Evolutionary conservation across 2,888 invertebrate species (phyloP).

Genomic region (Isoperla grammatica): DNA sequence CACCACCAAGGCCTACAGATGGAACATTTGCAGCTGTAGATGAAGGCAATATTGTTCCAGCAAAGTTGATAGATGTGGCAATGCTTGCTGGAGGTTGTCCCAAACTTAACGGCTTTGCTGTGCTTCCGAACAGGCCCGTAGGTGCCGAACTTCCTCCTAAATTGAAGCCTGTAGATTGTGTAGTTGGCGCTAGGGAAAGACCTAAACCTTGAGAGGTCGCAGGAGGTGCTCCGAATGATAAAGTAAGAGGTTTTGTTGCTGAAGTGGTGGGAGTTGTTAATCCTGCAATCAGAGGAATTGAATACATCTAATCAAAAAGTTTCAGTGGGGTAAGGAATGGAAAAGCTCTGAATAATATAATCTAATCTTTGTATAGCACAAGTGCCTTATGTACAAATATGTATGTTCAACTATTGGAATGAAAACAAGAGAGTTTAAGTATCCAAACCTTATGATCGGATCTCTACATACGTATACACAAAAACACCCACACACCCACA

Average conservation of each 20-base stretch:
- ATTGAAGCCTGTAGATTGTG: slow-evolving; percentile 23
- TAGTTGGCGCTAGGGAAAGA: slow-evolving; percentile 17
- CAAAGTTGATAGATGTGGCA: slow-evolving; percentile 1
- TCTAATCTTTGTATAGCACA: no score
- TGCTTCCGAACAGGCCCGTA: slow-evolving; percentile 3
- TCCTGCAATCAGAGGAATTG: no score
- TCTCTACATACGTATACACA: no score
- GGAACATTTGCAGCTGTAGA: slow-evolving; percentile 40
- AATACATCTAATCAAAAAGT: no score
- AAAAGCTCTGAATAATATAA: background rate
- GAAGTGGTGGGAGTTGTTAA: slow-evolving; percentile 23
- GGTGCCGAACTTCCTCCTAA: background rate
- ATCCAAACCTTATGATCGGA: no score
- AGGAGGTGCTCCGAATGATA: slow-evolving; percentile 26
- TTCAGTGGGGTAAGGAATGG: no score
- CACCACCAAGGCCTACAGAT: slow-evolving; percentile 63
- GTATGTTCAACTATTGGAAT: no score
- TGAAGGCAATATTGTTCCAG: slow-evolving; percentile 29
- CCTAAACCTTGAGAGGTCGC: background rate
- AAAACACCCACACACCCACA: no score
- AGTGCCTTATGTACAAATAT: no score
- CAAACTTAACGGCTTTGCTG: slow-evolving; percentile 8
- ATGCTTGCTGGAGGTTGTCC: background rate
- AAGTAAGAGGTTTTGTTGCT: slow-evolving; percentile 25
- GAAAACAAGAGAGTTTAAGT: no score